Conservation (phyloP, 1,140 invertebrate species). For the Leptopilina boulardi region DNA sequence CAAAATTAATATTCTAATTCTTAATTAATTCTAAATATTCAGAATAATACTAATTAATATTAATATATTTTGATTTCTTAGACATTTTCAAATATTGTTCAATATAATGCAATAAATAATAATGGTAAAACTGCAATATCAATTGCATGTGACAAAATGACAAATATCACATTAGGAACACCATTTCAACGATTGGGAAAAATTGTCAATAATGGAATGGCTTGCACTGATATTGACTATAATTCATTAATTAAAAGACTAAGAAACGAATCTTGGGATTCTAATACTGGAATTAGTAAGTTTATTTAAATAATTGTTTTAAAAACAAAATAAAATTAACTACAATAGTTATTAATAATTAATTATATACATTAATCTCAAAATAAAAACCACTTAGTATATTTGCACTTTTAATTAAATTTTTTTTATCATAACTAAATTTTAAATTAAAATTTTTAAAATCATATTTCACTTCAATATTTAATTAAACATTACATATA, state of each 20-base stretch:
- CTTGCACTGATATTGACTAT: slow-evolving; percentile 51
- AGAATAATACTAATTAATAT: no score
- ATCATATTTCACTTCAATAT: no score
- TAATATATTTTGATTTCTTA: slow-evolving; percentile 34
- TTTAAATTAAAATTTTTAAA: no score
- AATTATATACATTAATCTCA: no score
- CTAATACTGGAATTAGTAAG: not conserved
- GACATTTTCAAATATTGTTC: slow-evolving; percentile 75
- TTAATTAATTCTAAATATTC: no score
- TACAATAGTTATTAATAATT: not conserved
- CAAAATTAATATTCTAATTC: slow-evolving; percentile 24
- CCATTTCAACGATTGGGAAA: slow-evolving; percentile 59
- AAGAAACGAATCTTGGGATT: not conserved
- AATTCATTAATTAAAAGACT: not conserved
- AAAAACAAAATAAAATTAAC: not conserved
- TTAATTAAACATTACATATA: no score
- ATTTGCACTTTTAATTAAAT: no score
- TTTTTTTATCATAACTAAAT: no score
- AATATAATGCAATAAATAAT: slow-evolving; percentile 79
- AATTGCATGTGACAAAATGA: slow-evolving; percentile 77
- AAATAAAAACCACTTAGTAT: no score
- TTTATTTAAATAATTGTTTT: not conserved
- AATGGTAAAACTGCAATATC: slow-evolving; percentile 76
- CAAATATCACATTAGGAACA: slow-evolving; percentile 51
- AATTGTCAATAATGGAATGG: not conserved